phyloP scores from a whole-genome alignment of 2,113 vertebrate genomes.

The Lepus europaeus region DNA sequence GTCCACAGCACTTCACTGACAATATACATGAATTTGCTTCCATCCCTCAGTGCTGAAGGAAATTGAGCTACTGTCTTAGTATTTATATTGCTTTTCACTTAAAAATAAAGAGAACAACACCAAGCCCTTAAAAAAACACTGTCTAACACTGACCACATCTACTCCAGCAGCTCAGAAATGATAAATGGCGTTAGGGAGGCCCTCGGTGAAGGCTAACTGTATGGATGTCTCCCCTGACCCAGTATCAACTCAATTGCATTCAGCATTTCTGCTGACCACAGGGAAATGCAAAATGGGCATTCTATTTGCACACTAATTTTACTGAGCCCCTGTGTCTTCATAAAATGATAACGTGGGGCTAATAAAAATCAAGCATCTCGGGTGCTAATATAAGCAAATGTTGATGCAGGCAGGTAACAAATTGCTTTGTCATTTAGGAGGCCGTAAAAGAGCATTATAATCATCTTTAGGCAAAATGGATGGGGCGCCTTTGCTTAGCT shows the following conservation, averaged over 20 bases:
- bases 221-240: constrained; percentile 93
- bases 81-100: constrained; percentile 69
- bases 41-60: constrained; percentile 11
- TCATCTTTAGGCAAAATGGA: constrained; percentile 90
- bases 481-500: constrained; percentile 89
- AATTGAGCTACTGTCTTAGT: constrained; percentile 34
- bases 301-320: constrained; percentile 91
- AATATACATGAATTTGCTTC: constrained; percentile 7
- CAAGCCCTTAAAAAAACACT: constrained; percentile 15
- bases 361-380: constrained; percentile 93
- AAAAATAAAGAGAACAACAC: constrained; percentile 2
- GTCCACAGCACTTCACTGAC: constrained; percentile 5
- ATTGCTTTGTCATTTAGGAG: constrained; percentile 91
- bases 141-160: constrained; percentile 62
- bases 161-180: constrained; percentile 82
- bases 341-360: constrained; percentile 89
- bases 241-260: constrained; percentile 92
- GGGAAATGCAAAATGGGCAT: constrained; percentile 96
- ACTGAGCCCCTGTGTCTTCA: constrained; percentile 89
- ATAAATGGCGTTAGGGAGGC: constrained; percentile 85
- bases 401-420: constrained; percentile 91
- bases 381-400: constrained; percentile 89
- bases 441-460: constrained; percentile 89
- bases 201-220: constrained; percentile 89
- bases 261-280: constrained; percentile 93